Conservation (phyloP, 2,113 vertebrate species). For the Centropristis striata region DNA sequence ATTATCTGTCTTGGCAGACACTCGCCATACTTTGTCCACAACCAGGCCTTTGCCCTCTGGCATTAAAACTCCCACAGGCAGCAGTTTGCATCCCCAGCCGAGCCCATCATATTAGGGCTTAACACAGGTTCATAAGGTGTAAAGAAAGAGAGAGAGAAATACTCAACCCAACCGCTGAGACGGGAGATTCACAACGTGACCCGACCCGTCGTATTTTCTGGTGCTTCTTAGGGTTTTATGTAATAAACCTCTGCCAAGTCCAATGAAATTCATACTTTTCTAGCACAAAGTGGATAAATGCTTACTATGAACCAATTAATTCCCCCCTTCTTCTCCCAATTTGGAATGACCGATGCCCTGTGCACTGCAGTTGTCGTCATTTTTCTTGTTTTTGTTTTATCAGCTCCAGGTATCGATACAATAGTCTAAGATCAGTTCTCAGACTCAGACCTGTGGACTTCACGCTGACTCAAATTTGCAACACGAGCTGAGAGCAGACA, state of each 20-base stretch:
- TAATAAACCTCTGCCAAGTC: conserved; percentile 16
- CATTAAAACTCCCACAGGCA: conserved; percentile 45
- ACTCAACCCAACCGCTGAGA: conserved; percentile 27
- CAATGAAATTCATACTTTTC: conserved; percentile 21
- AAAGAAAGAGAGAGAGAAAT: conserved; percentile 10
- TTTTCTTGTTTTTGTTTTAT: too few relatives aligned
- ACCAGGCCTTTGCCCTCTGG: conserved; percentile 38
- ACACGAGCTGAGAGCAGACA: too few relatives aligned
- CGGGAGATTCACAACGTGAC: conserved; percentile 15
- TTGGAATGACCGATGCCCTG: background rate
- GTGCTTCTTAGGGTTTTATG: conserved; percentile 33
- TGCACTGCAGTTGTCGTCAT: background rate
- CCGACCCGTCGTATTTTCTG: conserved; percentile 11
- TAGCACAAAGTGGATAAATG: conserved; percentile 19
- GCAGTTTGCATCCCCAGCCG: conserved; percentile 45
- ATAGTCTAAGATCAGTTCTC: too few relatives aligned
- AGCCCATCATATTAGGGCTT: conserved; percentile 47
- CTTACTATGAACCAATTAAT: conserved; percentile 1
- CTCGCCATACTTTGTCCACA: conserved; percentile 41
- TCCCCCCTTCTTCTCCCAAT: background rate
- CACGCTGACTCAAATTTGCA: too few relatives aligned
- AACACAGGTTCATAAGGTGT: conserved; percentile 43
- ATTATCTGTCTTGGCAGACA: conserved; percentile 59
- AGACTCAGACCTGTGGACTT: too few relatives aligned
- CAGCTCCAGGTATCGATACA: too few relatives aligned